These are phyloP conservation scores for Polia nebulosa DNA, from an alignment of 2,888 invertebrate genomes.

Conservation along the genomic window DNA sequence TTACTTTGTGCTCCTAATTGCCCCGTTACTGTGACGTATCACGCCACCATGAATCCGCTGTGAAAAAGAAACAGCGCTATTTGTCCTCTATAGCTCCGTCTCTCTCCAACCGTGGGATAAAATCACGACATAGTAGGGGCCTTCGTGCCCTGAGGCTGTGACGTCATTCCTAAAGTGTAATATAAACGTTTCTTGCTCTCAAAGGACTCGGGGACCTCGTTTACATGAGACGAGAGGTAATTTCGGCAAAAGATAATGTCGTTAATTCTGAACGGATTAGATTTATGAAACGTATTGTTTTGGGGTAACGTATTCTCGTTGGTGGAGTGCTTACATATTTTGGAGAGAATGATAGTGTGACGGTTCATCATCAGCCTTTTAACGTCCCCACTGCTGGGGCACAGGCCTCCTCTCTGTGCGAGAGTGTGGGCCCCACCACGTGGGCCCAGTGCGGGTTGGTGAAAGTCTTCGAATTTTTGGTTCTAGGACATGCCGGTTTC, in stretches of 20 bases:
- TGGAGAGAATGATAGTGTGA: no score
- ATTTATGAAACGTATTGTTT: constrained; percentile 50
- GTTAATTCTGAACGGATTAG: constrained; percentile 60
- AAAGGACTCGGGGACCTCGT: constrained; percentile 59
- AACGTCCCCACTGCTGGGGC: no score
- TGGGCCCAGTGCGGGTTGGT: no score
- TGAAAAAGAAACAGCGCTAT: background rate
- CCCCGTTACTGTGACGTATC: background rate
- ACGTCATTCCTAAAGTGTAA: constrained; percentile 61
- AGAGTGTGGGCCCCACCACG: no score
- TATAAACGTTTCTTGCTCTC: constrained; percentile 64
- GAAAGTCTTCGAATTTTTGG: no score
- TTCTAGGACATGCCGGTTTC: no score
- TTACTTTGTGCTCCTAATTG: constrained; percentile 64
- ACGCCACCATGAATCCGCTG: background rate
- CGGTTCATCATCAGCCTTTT: no score
- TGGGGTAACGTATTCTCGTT: constrained; percentile 18
- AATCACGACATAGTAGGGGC: background rate
- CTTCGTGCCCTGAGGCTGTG: constrained; percentile 47
- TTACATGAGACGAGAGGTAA: constrained; percentile 66
- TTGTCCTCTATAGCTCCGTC: background rate
- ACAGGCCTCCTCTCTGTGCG: no score
- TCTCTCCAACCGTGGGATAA: background rate
- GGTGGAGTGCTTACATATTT: background rate
- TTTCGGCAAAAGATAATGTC: constrained; percentile 54